Evolutionary conservation across 2,113 vertebrate genomes (phyloP), one percentile per base, ranked within the genome.

Genomic region (Daboia siamensis): DNA sequence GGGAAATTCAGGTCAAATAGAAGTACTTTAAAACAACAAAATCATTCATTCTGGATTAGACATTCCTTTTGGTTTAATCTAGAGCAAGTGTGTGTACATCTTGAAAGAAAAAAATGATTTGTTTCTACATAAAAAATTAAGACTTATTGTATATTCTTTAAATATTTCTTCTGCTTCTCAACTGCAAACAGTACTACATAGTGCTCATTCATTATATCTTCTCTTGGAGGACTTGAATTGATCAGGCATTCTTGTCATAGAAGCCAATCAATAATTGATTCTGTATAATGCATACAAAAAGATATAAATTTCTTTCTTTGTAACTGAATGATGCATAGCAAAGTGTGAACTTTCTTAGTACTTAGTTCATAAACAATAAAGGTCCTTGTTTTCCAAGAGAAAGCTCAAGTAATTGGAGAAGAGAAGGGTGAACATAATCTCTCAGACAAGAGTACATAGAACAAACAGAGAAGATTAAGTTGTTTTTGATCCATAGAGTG

Each of bases 181-280:
- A 55, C 69, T 24, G 20, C 7, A 89, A 89, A 89, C 54, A n/a
- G 13, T 56, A 39, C 24, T 92, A 80, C 17, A 80, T 39, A 84
- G 15, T 9, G n/a, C 44, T 89, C 20, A 85, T 90, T 46, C 12
- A 57, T 80, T 46, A 85, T 44, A n/a, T 55, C 29, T 80, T 80
- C 69, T 89, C 29, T 88, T 85, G 69, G 3, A 48, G 57, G 29
- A 51, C 39, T 85, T 84, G 26, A 59, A 29, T 86, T 89, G 89
- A 86, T 69, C 91, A 92, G n/a, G 87, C 46, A 86, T 86, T 86
- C 39, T 61, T 90, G 91, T 88, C 74, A 52, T 61, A 55, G 84
- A 89, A 74, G 84, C 55, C 84, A 92, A 88, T 92, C 88, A 92
- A 89, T 92, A 92, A 92, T 89, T 89, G 87, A 92, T 92, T 92